Evolutionary conservation across 1,140 invertebrate species (phyloP).

Genomic region (Zelostemma sp.): DNA sequence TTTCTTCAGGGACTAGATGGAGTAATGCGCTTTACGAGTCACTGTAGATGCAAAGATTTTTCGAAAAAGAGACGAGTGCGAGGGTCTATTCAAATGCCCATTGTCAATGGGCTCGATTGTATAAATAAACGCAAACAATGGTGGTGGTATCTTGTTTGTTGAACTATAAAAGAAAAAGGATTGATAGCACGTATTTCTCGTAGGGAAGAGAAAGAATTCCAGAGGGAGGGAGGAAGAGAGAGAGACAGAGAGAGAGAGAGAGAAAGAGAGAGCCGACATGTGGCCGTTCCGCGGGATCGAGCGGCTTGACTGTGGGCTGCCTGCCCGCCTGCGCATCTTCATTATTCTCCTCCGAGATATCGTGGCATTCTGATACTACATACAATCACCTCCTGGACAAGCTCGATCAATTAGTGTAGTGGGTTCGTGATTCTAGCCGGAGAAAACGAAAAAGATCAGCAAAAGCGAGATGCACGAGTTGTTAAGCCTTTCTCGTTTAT

Average conservation of each 20-base stretch:
- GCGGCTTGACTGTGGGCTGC: conserved; percentile 4
- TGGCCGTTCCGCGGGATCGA: background rate
- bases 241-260: background rate
- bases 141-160: background rate
- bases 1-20: no score
- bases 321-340: conserved; percentile 22
- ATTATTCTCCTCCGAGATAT: conserved; percentile 35
- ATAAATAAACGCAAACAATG: conserved; percentile 1
- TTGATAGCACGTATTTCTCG: background rate
- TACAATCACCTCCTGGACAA: conserved; percentile 32
- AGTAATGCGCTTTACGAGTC: no score
- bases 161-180: background rate
- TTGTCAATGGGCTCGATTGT: background rate
- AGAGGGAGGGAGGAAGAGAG: background rate
- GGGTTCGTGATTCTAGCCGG: conserved; percentile 19
- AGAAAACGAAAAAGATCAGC: conserved; percentile 21
- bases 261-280: background rate
- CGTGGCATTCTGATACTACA: conserved; percentile 28
- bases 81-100: background rate
- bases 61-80: background rate
- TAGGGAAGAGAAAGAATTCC: background rate
- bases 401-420: conserved; percentile 40
- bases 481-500: conserved; percentile 40
- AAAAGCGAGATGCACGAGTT: conserved; percentile 26
- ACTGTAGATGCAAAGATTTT: background rate